A percentile compares a stretch with the other conserved stretches of the same genome.
phyloP scores from a whole-genome alignment of 2,888 invertebrate species.

The Nasonovia ribisnigri region DNA sequence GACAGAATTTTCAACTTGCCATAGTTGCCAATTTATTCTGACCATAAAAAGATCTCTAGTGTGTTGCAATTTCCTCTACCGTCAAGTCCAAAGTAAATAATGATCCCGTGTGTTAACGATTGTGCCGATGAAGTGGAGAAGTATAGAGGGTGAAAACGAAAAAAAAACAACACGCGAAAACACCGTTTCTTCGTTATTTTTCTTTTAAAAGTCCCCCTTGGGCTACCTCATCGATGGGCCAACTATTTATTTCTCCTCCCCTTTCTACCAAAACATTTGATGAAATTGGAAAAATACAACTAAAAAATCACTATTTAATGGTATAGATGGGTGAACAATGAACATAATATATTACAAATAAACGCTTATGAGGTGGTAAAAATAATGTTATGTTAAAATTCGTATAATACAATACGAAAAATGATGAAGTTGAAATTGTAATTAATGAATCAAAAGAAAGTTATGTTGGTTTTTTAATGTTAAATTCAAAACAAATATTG shows the following conservation, averaged over 20 bases:
- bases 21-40: constrained; percentile 53
- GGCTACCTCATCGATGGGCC: constrained; percentile 23
- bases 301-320: constrained; percentile 18
- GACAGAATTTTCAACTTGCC: constrained; percentile 28
- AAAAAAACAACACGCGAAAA: constrained; percentile 41
- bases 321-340: too few relatives aligned
- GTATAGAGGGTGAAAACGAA: constrained; percentile 21
- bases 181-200: constrained; percentile 46
- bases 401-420: not conserved
- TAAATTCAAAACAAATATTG: constrained; percentile 22
- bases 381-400: not conserved
- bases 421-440: not conserved
- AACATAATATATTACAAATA: constrained; percentile 18
- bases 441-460: not conserved
- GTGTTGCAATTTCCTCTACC: constrained; percentile 60
- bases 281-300: not conserved
- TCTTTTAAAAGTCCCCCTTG: constrained; percentile 45
- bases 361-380: not conserved
- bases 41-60: constrained; percentile 61
- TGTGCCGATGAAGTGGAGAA: constrained; percentile 39
- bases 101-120: constrained; percentile 60
- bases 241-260: constrained; percentile 44
- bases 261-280: not conserved
- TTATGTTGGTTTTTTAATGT: constrained; percentile 18
- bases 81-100: constrained; percentile 64